Evolutionary conservation across 2,113 vertebrate genomes (phyloP).

Genomic region (Tychaedon coryphoeus): DNA sequence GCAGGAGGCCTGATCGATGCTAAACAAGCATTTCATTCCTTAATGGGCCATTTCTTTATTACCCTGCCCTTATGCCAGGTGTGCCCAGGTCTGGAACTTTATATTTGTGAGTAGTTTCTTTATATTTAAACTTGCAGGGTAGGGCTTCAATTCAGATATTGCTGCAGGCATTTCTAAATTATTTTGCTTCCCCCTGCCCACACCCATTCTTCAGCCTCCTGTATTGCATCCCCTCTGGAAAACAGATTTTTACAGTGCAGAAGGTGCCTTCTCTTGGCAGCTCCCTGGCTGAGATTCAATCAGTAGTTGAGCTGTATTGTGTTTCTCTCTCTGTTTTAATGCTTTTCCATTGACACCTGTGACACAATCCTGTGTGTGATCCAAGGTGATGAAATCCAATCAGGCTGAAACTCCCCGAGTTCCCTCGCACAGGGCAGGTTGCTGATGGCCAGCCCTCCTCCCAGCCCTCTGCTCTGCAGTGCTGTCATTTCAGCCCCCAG

Average conservation of each 20-base stretch:
- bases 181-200: not conserved
- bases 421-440: constrained; percentile 18
- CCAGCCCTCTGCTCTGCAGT: not conserved
- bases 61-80: constrained; percentile 25
- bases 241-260: not conserved
- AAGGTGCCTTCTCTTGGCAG: not conserved
- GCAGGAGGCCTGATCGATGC: not conserved
- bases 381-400: constrained; percentile 44
- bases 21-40: constrained; percentile 52
- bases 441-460: not conserved
- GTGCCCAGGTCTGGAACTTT: constrained; percentile 38
- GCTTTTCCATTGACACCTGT: constrained; percentile 31
- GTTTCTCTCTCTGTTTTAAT: constrained; percentile 38
- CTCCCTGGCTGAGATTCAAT: not conserved
- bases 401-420: constrained; percentile 46
- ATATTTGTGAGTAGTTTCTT: not conserved
- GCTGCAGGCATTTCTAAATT: not conserved
- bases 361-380: constrained; percentile 38
- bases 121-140: not conserved
- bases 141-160: constrained; percentile 24
- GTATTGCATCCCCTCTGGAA: not conserved
- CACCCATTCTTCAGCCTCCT: not conserved
- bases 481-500: not conserved
- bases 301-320: not conserved
- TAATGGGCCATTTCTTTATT: constrained; percentile 65